phyloP scores from a whole-genome alignment of 37 sponge, comb jelly and placozoan genomes.

The Cladorhizidae sp. region DNA sequence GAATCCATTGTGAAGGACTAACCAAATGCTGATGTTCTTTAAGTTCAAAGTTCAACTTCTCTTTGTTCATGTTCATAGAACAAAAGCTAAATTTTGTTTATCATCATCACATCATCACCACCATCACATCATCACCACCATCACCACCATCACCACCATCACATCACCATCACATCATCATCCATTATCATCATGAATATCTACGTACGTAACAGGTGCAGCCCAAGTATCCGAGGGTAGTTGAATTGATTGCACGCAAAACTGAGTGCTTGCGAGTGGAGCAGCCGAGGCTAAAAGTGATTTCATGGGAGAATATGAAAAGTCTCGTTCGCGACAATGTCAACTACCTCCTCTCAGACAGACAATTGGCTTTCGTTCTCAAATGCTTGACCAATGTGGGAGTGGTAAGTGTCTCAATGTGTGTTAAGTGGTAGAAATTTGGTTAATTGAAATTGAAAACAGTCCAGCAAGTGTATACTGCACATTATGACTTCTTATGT shows the following conservation, averaged over 20 bases:
- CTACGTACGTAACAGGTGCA: slow-evolving; percentile 20
- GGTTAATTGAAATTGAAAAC: not conserved
- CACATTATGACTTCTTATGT: not conserved
- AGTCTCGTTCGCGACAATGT: slow-evolving; percentile 48
- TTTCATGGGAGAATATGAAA: slow-evolving; percentile 42
- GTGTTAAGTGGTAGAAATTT: not conserved
- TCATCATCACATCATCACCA: too few relatives aligned
- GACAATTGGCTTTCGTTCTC: slow-evolving; percentile 60
- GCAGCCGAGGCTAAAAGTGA: slow-evolving; percentile 44
- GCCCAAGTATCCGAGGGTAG: slow-evolving; percentile 59
- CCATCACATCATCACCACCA: too few relatives aligned
- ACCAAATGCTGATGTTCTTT: too few relatives aligned
- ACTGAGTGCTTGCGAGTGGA: slow-evolving; percentile 49
- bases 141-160: too few relatives aligned
- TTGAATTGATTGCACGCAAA: slow-evolving; percentile 39
- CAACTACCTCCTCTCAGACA: slow-evolving; percentile 69
- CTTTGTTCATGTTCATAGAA: too few relatives aligned
- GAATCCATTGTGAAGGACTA: too few relatives aligned
- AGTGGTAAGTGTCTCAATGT: slow-evolving; percentile 47
- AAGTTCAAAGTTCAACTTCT: too few relatives aligned
- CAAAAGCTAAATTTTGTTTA: too few relatives aligned
- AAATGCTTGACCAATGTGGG: slow-evolving; percentile 67
- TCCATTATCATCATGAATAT: not conserved
- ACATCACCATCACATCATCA: too few relatives aligned
- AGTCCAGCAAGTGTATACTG: not conserved